Evolutionary conservation across 2,797 vertebrate species (phyloP).

Genomic region (Poecile montanus): DNA sequence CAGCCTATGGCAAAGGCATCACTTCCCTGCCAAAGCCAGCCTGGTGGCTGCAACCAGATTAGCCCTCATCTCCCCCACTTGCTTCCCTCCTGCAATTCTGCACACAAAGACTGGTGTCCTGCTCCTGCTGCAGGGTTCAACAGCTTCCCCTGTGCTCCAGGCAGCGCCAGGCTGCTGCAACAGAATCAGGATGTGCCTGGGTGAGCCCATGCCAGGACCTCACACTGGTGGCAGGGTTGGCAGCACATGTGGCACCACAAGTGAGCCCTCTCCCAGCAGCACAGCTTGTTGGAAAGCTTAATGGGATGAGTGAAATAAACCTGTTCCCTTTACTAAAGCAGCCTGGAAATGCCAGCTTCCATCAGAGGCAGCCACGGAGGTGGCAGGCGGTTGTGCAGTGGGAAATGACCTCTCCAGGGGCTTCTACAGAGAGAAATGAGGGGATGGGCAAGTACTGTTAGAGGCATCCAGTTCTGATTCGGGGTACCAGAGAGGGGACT

Average conservation of each 20-base stretch:
- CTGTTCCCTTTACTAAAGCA: neutral
- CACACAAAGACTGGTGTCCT: fast-evolving
- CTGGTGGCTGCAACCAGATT: neutral
- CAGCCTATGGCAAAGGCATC: neutral
- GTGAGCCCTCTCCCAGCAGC: neutral
- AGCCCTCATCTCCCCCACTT: neutral
- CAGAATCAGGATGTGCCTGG: neutral
- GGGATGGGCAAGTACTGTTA: neutral
- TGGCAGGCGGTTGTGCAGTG: fast-evolving
- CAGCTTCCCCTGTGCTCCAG: neutral
- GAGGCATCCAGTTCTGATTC: neutral
- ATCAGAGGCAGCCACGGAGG: neutral
- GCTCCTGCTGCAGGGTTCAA: neutral
- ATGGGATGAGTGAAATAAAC: slow-evolving; percentile 32
- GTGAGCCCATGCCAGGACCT: neutral
- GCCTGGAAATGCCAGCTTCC: neutral
- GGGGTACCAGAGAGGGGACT: neutral
- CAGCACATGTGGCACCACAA: fast-evolving
- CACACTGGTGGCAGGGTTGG: neutral
- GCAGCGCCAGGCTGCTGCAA: neutral
- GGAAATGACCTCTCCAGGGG: fast-evolving
- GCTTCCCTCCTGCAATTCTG: neutral
- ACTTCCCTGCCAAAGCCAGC: neutral
- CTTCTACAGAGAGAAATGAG: neutral
- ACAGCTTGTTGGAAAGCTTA: neutral